Conservation (phyloP, 2,888 invertebrate species). For the Ophioninae sp. region DNA sequence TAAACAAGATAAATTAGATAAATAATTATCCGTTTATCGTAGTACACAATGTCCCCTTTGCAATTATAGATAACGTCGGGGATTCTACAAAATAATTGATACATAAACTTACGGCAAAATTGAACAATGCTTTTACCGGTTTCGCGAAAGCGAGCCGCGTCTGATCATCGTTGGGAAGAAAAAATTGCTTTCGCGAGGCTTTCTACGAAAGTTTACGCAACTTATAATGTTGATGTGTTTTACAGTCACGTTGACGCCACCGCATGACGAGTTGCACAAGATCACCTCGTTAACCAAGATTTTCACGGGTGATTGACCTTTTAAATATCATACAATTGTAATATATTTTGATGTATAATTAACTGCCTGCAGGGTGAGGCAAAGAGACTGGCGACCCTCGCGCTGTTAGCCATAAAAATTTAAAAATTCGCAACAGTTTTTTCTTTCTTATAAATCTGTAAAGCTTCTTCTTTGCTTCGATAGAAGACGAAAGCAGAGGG, state of each 20-base stretch:
- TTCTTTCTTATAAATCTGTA: conserved; percentile 51
- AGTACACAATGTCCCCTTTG: background rate
- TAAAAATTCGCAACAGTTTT: conserved; percentile 60
- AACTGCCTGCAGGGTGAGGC: conserved; percentile 70
- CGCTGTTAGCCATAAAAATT: conserved; percentile 59
- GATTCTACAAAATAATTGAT: conserved; percentile 3
- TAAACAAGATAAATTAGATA: background rate
- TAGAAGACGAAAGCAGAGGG: conserved; percentile 39
- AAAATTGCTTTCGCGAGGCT: conserved; percentile 17
- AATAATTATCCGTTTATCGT: background rate
- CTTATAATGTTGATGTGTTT: conserved; percentile 4
- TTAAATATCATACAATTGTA: conserved; percentile 50
- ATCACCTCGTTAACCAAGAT: conserved; percentile 35
- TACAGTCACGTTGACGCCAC: conserved; percentile 23
- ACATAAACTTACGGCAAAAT: background rate
- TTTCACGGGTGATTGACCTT: conserved; percentile 33
- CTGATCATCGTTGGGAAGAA: background rate
- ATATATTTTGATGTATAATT: conserved; percentile 63
- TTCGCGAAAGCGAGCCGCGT: background rate
- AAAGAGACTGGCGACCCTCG: conserved; percentile 61
- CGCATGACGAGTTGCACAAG: conserved; percentile 8
- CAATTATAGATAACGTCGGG: background rate
- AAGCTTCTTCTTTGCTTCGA: conserved; percentile 43
- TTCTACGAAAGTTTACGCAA: conserved; percentile 18
- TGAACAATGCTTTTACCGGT: background rate